Percentiles rank a stretch among this genome's conserved stretches.
These are phyloP conservation scores for Ciconia nigra DNA, from an alignment of 2,797 vertebrate genomes.

Conservation along the genomic window DNA sequence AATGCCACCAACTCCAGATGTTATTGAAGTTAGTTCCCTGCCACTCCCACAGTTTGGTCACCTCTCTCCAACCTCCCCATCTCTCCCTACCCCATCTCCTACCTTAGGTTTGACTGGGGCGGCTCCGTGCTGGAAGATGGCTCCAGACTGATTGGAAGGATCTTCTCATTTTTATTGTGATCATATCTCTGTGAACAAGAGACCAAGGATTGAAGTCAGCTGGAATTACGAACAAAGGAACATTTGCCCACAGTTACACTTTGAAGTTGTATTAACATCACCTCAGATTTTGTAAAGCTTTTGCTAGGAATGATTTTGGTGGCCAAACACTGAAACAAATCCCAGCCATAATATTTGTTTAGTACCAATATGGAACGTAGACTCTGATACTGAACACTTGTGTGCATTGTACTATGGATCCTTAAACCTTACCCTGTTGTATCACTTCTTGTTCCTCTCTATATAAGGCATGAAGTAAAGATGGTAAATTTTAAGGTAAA, in stretches of 20 bases:
- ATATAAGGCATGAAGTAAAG: neutral
- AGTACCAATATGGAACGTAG: neutral
- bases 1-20: neutral
- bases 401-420: neutral
- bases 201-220: neutral
- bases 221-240: neutral
- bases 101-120: slow-evolving; percentile 90
- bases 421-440: neutral
- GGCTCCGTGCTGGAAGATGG: slow-evolving; percentile 91
- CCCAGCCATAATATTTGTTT: neutral
- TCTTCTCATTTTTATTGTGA: slow-evolving; percentile 92
- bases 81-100: neutral
- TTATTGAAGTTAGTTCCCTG: neutral
- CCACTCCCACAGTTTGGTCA: neutral
- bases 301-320: neutral
- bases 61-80: neutral
- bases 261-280: neutral
- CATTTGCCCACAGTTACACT: neutral
- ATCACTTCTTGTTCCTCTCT: neutral
- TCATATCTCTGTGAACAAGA: slow-evolving; percentile 87
- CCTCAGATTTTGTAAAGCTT: neutral
- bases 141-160: slow-evolving; percentile 91
- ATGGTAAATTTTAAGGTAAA: neutral
- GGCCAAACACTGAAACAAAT: neutral
- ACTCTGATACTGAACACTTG: neutral